Base-by-base conservation (phyloP, 2,113 vertebrate genomes). In the Malurus elegans region DNA sequence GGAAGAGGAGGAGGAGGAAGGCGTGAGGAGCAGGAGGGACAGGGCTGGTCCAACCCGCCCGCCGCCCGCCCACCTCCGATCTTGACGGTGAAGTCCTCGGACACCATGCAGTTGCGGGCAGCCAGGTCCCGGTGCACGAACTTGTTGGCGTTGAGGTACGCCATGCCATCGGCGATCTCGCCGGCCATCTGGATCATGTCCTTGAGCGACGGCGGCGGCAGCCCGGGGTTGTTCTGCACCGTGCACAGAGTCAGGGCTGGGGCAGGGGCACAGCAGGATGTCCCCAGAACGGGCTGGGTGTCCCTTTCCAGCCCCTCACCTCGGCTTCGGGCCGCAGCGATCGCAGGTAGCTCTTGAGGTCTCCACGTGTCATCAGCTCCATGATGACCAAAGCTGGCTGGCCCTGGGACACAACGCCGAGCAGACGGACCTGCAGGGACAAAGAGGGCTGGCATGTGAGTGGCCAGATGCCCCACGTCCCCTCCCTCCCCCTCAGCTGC, bases 61-160 rank as follows among this genome's bases (percentile, higher is more conserved):
- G 0, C 5, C 28, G 28, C 28, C 23, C 47, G 5, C 78, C 45
- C n/a, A 98, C 98, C 98, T 92, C 98, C 98, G 1, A 98, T 98
- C 94, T 98, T 98, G 91, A 98, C 98, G 0, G 98, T 98, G 94
- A 98, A 97, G 57, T 98, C 98, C 96, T 98, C 98, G 0, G 98
- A 98, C 91, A 98, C 98, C 98, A 98, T 98, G 97, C 98, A 98
- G 97, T 98, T 98, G 26, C 98, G 98, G 38, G 98, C 98, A 0
- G 98, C 98, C 58, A 98, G 96, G 88, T 98, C 98, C 3, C 98
- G 96, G 90, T 98, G 98, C 57, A 98, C 98, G 4, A 98, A 98
- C 90, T 98, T 98, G 51, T 98, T 98, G 90, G 98, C 98, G 1
- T 96, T 98, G 38, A 98, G 97, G 86, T 98, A 98, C 4, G 98